Evolutionary conservation across 92 coral and sea anemone genomes (phyloP).

Genomic region (Nematostella vectensis): DNA sequence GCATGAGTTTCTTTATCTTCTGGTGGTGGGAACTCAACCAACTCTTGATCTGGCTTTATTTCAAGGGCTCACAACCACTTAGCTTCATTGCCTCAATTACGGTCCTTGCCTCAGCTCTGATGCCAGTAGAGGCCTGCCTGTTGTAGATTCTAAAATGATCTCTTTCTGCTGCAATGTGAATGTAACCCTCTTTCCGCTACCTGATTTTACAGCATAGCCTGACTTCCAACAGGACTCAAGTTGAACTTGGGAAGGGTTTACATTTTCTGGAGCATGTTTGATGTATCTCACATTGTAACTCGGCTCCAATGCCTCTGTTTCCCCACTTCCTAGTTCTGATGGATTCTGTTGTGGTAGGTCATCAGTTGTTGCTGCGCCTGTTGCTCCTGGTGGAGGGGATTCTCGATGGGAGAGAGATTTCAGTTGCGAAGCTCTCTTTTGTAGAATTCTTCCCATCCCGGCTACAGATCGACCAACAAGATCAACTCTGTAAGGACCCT

Average conservation of each 20-base stretch:
- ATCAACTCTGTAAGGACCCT: background rate
- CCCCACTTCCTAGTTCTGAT: background rate
- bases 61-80: slow-evolving; percentile 15
- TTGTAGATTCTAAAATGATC: slow-evolving; percentile 29
- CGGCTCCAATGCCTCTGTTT: background rate
- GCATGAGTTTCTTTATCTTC: slow-evolving; percentile 14
- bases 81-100: slow-evolving; percentile 17
- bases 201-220: slow-evolving; percentile 27
- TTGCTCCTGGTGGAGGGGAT: slow-evolving; percentile 2
- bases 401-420: background rate
- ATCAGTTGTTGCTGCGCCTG: slow-evolving; percentile 2
- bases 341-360: background rate
- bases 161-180: slow-evolving; percentile 22
- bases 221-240: too few relatives aligned
- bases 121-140: slow-evolving; percentile 19
- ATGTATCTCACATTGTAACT: slow-evolving; percentile 18
- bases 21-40: slow-evolving; percentile 27
- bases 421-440: slow-evolving; percentile 6
- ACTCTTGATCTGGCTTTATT: slow-evolving; percentile 20
- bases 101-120: slow-evolving; percentile 14
- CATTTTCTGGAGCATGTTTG: slow-evolving; percentile 13
- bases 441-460: background rate
- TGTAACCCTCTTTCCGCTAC: slow-evolving; percentile 13
- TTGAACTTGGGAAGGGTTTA: background rate
- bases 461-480: background rate